Percentiles rank a stretch among this genome's conserved stretches.
Conservation (phyloP, 2,888 invertebrate genomes). For the Stramonita haemastoma region DNA sequence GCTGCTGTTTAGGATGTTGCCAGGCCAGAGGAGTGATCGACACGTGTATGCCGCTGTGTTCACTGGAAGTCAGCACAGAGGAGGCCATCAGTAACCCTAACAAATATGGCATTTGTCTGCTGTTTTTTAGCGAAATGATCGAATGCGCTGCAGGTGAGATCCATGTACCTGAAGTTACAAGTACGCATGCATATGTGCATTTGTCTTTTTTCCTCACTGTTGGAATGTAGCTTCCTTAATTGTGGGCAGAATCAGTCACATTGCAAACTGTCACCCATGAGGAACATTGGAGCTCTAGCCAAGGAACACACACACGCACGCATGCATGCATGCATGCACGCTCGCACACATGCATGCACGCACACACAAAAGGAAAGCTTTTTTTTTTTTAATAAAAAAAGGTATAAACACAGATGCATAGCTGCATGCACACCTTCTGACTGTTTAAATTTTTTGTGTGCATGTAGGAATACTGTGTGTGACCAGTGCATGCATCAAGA, state of each 20-base stretch:
- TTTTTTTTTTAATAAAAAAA: too few species aligned
- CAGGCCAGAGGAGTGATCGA: neutral
- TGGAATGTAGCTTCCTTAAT: neutral
- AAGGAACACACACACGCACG: neutral
- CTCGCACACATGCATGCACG: neutral
- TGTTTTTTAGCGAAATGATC: conserved; percentile 9
- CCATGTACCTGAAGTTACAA: neutral
- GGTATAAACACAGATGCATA: neutral
- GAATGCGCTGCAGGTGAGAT: conserved; percentile 29
- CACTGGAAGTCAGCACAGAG: neutral
- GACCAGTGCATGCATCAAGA: neutral
- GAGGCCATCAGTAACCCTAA: neutral
- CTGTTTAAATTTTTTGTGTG: too few species aligned
- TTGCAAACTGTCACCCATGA: neutral
- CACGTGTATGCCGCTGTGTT: conserved; percentile 25
- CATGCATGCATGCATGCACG: neutral
- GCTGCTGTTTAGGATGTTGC: neutral
- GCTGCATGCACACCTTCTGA: neutral
- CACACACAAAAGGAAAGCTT: neutral
- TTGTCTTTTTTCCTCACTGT: neutral
- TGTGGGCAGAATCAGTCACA: neutral
- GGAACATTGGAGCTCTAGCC: neutral
- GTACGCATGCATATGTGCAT: neutral
- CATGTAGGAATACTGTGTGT: neutral
- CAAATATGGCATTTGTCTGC: conserved; percentile 15